Percentiles rank a stretch among this genome's conserved stretches.
phyloP scores from a whole-genome alignment of 2,888 invertebrate genomes.

The Lordiphosa andalusiaca region DNA sequence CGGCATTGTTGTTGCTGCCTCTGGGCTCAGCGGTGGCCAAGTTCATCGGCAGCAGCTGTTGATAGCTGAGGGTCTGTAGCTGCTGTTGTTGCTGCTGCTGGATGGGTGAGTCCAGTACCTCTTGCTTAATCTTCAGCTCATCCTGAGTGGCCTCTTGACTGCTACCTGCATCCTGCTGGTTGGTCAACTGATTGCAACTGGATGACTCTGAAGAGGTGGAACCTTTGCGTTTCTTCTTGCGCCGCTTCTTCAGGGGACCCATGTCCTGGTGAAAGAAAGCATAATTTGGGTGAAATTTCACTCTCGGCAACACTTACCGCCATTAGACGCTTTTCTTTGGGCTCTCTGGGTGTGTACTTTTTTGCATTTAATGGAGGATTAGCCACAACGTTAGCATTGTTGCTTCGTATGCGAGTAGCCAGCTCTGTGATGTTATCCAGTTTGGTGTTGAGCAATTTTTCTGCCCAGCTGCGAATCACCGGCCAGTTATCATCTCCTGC shows the following conservation, averaged over 20 bases:
- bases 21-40: constrained; percentile 66
- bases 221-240: constrained; percentile 80
- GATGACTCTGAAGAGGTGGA: constrained; percentile 79
- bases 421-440: constrained; percentile 76
- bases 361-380: constrained; percentile 78
- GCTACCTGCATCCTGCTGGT: constrained; percentile 57
- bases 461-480: constrained; percentile 79
- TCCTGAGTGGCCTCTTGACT: constrained; percentile 63
- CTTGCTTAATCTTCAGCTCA: constrained; percentile 75
- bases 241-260: constrained; percentile 79
- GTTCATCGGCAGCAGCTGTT: constrained; percentile 79
- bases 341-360: constrained; percentile 86
- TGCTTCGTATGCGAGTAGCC: constrained; percentile 74
- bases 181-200: constrained; percentile 62
- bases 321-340: constrained; percentile 82
- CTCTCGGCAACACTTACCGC: constrained; percentile 60
- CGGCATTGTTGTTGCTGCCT: constrained; percentile 34
- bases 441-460: constrained; percentile 76
- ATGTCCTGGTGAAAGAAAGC: constrained; percentile 64
- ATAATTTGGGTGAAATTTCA: background rate
- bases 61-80: constrained; percentile 14
- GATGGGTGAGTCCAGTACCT: constrained; percentile 77
- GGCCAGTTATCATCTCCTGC: constrained; percentile 71
- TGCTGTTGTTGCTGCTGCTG: constrained; percentile 31
- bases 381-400: constrained; percentile 48